phyloP scores from a whole-genome alignment of 2,113 vertebrate genomes.

The Eulemur rufifrons region DNA sequence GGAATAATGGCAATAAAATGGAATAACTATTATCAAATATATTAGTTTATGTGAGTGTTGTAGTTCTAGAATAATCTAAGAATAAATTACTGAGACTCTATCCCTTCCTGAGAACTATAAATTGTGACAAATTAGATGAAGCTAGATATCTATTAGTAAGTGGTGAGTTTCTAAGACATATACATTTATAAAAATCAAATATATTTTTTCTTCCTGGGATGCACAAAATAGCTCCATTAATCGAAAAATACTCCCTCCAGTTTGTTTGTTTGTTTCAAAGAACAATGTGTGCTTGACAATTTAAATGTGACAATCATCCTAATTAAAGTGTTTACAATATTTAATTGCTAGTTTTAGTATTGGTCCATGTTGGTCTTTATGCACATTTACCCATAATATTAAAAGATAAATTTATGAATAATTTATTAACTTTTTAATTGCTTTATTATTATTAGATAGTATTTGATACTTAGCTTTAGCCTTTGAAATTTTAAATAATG shows the following conservation, averaged over 20 bases:
- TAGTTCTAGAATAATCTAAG: neutral
- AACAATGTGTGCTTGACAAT: neutral
- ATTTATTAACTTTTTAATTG: neutral
- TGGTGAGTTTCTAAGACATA: neutral
- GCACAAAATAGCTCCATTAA: neutral
- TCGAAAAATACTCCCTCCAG: neutral
- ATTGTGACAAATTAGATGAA: neutral
- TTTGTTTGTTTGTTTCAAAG: neutral
- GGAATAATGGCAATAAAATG: neutral
- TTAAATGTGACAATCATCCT: neutral
- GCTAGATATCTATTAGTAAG: neutral
- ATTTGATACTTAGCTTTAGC: neutral
- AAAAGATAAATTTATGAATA: neutral
- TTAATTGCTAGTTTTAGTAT: neutral
- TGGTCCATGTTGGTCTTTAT: neutral
- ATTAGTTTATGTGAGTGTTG: neutral
- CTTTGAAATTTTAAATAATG: neutral
- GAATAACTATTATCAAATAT: neutral
- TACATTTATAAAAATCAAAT: conserved; percentile 3
- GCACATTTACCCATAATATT: neutral
- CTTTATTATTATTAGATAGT: neutral
- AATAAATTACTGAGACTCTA: neutral
- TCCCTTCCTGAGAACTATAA: neutral
- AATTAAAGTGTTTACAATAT: conserved; percentile 10
- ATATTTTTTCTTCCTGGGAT: neutral